These are phyloP conservation scores for Notospermus geniculatus DNA, from an alignment of 1,140 invertebrate species.

Conservation along the genomic window DNA sequence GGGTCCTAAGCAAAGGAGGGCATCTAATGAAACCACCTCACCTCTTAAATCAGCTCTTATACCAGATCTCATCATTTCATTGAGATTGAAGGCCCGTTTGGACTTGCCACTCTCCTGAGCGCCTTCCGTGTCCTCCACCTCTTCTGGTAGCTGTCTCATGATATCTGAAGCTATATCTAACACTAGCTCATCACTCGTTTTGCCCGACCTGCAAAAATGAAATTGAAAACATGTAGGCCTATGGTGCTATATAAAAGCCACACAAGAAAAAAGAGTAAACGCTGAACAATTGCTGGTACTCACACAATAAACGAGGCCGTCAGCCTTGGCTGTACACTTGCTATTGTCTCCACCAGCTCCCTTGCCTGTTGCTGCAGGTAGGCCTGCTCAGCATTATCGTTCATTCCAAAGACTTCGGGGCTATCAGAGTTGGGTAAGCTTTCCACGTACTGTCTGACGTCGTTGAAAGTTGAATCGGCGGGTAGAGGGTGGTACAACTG, in stretches of 20 bases:
- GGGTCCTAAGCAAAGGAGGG: too few relatives aligned
- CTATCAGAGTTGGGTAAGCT: slow-evolving; percentile 73
- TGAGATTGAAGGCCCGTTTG: neutral
- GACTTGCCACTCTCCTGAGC: slow-evolving; percentile 7
- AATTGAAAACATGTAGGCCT: too few relatives aligned
- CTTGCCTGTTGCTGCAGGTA: slow-evolving; percentile 62
- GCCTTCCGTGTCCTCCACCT: slow-evolving; percentile 51
- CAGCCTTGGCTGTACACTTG: slow-evolving; percentile 48
- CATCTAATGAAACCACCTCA: too few relatives aligned
- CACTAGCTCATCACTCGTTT: slow-evolving; percentile 70
- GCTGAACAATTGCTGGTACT: too few relatives aligned
- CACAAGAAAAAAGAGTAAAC: too few relatives aligned
- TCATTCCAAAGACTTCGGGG: slow-evolving; percentile 87
- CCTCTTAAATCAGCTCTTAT: neutral
- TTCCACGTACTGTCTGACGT: slow-evolving; percentile 66
- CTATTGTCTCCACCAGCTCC: slow-evolving; percentile 46
- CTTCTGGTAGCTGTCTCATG: slow-evolving; percentile 35
- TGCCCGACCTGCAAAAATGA: slow-evolving; percentile 56
- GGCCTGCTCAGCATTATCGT: slow-evolving; percentile 82
- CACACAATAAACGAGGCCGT: slow-evolving; percentile 39
- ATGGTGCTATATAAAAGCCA: too few relatives aligned
- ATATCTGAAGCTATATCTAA: slow-evolving; percentile 55
- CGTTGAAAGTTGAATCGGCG: slow-evolving; percentile 32
- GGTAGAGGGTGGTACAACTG: slow-evolving; percentile 58
- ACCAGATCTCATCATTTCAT: slow-evolving; percentile 2